phyloP scores from a whole-genome alignment of 1,140 invertebrate species.

The Argopecten irradians region DNA sequence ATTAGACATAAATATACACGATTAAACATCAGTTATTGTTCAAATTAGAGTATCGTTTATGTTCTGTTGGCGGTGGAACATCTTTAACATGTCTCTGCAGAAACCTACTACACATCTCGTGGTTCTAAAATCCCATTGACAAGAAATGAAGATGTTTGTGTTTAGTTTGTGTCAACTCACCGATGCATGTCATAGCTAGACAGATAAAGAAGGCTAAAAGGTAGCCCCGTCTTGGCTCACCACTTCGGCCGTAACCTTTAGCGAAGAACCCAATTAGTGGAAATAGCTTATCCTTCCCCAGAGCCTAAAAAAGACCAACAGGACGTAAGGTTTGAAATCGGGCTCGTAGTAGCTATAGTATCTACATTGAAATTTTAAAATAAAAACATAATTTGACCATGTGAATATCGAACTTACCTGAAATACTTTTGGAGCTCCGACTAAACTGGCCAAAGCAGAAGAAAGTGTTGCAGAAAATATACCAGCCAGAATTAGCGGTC shows the following conservation, averaged over 20 bases:
- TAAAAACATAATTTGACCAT: background rate
- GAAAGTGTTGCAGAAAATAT: constrained; percentile 97
- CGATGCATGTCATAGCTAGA: constrained; percentile 90
- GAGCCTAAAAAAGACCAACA: constrained; percentile 82
- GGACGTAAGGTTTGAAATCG: background rate
- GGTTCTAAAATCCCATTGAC: no score
- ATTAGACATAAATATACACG: no score
- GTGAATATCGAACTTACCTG: constrained; percentile 77
- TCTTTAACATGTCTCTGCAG: no score
- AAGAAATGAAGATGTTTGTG: no score
- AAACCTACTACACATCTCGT: no score
- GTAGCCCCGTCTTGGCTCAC: constrained; percentile 92
- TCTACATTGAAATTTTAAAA: background rate
- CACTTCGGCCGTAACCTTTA: constrained; percentile 91
- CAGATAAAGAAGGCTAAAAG: constrained; percentile 93
- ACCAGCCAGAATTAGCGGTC: constrained; percentile 94
- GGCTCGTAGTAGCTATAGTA: background rate
- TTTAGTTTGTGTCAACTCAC: constrained; percentile 82
- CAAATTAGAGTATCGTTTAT: no score
- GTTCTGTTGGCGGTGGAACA: no score
- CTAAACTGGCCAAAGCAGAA: constrained; percentile 94
- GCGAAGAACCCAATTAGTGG: constrained; percentile 94
- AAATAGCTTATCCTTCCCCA: constrained; percentile 95
- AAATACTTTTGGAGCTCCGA: constrained; percentile 90
- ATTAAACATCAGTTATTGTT: no score